These are phyloP conservation scores for Microchirus variegatus DNA, from an alignment of 2,797 vertebrate species.

Conservation along the genomic window DNA sequence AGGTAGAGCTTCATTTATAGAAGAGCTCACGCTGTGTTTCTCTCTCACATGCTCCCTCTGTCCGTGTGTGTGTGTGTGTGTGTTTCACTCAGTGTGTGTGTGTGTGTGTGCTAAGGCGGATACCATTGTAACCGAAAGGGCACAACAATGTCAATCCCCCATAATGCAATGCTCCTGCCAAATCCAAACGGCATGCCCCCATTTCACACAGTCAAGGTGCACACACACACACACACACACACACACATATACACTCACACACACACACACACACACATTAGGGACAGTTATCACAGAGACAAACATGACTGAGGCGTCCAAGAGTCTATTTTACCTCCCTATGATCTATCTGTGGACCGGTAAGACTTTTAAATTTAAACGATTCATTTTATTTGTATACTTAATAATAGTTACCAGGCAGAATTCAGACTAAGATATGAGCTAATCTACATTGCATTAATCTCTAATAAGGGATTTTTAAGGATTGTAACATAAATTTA, in stretches of 20 bases:
- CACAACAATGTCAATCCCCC: conserved; percentile 71
- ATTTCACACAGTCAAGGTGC: conserved; percentile 33
- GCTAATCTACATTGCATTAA: too few relatives aligned
- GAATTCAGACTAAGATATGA: too few relatives aligned
- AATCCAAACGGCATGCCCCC: conserved; percentile 45
- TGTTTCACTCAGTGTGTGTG: conserved; percentile 1
- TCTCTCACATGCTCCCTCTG: not conserved
- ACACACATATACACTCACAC: conserved; percentile 16
- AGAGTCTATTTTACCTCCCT: conserved; percentile 67
- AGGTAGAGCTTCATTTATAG: conserved; percentile 11
- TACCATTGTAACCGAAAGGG: conserved; percentile 68
- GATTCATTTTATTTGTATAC: too few relatives aligned
- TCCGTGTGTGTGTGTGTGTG: conserved; percentile 8
- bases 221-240: conserved; percentile 12
- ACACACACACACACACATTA: conserved; percentile 17
- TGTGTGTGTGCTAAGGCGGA: conserved; percentile 6
- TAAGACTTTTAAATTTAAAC: conserved; percentile 54
- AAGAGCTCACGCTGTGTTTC: not conserved
- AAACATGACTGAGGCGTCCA: conserved; percentile 61
- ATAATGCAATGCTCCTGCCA: conserved; percentile 63
- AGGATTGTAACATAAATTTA: too few relatives aligned
- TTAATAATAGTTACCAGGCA: too few relatives aligned
- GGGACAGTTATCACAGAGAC: conserved; percentile 8
- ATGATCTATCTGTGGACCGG: conserved; percentile 74
- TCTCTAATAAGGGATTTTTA: too few relatives aligned